Percentiles rank a stretch among this genome's conserved stretches.
Conservation (phyloP, 2,888 invertebrate genomes). For the Chloroclystis v-ata region DNA sequence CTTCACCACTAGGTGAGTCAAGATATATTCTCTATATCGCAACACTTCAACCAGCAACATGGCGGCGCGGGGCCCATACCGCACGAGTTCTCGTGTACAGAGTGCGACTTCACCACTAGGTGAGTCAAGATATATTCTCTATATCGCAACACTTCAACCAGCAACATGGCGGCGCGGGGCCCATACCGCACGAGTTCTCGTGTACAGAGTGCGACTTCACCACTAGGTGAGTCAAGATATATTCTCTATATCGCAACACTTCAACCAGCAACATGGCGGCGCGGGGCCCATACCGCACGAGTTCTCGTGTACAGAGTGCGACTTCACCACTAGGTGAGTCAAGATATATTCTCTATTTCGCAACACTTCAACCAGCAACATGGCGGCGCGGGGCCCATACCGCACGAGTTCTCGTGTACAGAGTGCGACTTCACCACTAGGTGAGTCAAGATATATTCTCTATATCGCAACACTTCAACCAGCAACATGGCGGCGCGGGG, state of each 20-base stretch:
- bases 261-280: constrained; percentile 46
- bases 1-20: constrained; percentile 50
- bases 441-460: no score
- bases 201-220: constrained; percentile 52
- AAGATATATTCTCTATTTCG: constrained; percentile 37
- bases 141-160: constrained; percentile 55
- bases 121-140: constrained; percentile 45
- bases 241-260: constrained; percentile 49
- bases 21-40: constrained; percentile 42
- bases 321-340: constrained; percentile 51
- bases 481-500: constrained; percentile 36
- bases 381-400: constrained; percentile 28
- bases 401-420: constrained; percentile 41
- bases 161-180: constrained; percentile 34
- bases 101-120: constrained; percentile 53
- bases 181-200: constrained; percentile 36
- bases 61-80: constrained; percentile 29
- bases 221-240: constrained; percentile 50
- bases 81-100: constrained; percentile 41
- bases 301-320: constrained; percentile 49
- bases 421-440: constrained; percentile 50
- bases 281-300: constrained; percentile 30
- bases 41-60: constrained; percentile 56
- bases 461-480: constrained; percentile 52
- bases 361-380: constrained; percentile 57